Evolutionary conservation across 2,113 vertebrate species (phyloP).

Genomic region (Dicaeum eximium): DNA sequence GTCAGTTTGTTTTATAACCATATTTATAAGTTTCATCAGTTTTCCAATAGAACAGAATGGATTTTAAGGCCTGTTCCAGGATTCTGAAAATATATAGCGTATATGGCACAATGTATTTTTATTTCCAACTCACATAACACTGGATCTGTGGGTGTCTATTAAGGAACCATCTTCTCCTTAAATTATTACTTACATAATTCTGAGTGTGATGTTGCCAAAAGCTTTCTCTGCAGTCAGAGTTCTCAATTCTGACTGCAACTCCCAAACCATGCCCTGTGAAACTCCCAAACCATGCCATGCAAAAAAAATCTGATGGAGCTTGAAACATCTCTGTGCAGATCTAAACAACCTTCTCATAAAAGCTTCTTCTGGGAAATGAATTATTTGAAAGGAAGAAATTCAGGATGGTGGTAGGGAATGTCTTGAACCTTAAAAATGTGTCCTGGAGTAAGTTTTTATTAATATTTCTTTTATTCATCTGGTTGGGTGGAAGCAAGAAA

Average conservation of each 20-base stretch:
- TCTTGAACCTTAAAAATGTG: not conserved
- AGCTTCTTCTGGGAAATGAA: not conserved
- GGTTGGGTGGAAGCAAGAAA: not conserved
- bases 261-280: not conserved
- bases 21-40: not conserved
- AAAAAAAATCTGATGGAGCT: not conserved
- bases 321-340: not conserved
- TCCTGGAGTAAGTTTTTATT: not conserved
- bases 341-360: not conserved
- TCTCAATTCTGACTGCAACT: not conserved
- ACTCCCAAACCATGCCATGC: not conserved
- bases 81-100: not conserved
- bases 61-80: not conserved
- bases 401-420: not conserved
- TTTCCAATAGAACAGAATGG: not conserved
- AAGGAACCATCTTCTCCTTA: not conserved
- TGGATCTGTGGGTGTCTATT: not conserved
- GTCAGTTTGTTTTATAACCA: not conserved
- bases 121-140: not conserved
- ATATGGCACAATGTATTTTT: not conserved
- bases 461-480: not conserved
- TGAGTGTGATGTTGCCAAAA: not conserved
- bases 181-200: not conserved
- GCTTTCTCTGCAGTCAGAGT: not conserved
- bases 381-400: not conserved